phyloP scores from a whole-genome alignment of 2,113 vertebrate genomes.

The Malaclemys terrapin region DNA sequence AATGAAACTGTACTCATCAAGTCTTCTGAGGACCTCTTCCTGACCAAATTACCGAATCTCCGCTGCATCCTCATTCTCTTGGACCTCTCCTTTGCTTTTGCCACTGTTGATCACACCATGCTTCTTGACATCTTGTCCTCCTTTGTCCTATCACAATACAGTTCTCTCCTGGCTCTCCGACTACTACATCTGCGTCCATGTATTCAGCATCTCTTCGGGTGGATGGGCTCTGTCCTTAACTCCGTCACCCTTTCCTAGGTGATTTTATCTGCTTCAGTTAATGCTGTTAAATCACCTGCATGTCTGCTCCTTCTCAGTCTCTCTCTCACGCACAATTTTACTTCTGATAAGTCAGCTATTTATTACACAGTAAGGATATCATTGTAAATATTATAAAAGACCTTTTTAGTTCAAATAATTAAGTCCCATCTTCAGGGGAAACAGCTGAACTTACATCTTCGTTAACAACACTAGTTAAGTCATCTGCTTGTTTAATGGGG shows the following conservation, averaged over 20 bases:
- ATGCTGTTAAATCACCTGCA: neutral
- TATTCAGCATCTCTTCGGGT: neutral
- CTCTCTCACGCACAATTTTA: neutral
- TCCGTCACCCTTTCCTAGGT: neutral
- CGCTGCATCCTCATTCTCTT: neutral
- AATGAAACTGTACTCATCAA: neutral
- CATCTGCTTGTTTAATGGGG: slow-evolving; percentile 38
- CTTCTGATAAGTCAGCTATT: neutral
- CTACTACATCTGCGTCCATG: neutral
- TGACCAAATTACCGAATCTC: neutral
- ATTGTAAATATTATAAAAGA: slow-evolving; percentile 22
- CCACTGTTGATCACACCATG: neutral
- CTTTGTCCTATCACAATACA: neutral
- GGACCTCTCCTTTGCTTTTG: neutral
- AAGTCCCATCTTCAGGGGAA: slow-evolving; percentile 9
- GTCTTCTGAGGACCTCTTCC: neutral
- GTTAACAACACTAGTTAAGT: slow-evolving; percentile 28
- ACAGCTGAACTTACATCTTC: neutral
- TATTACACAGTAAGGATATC: neutral
- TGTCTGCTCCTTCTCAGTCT: neutral
- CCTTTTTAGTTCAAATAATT: neutral
- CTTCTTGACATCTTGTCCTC: neutral
- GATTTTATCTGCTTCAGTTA: neutral
- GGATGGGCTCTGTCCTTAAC: neutral
- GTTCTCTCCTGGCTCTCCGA: neutral